A percentile compares a stretch with the other conserved stretches of the same genome.
phyloP scores from a whole-genome alignment of 2,113 vertebrate genomes.

The Seriola quinqueradiata region DNA sequence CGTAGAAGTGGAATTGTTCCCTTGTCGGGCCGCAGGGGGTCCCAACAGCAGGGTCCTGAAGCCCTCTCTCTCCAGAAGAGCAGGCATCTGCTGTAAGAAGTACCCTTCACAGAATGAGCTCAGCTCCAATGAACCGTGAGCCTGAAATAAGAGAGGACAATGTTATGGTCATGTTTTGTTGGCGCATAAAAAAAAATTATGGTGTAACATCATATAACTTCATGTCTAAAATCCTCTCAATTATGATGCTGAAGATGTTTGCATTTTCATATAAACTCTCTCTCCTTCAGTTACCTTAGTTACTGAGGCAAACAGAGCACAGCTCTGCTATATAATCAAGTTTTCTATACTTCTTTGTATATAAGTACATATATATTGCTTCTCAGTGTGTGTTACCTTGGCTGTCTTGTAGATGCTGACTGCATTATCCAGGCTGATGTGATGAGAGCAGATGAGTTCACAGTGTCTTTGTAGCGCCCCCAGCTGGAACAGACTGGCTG shows the following conservation, averaged over 20 bases:
- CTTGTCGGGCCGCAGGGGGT: constrained; percentile 82
- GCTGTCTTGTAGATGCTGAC: constrained; percentile 94
- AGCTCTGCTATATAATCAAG: background rate
- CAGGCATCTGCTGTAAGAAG: constrained; percentile 95
- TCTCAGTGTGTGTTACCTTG: constrained; percentile 85
- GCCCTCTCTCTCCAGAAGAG: constrained; percentile 90
- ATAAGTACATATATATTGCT: too few species aligned
- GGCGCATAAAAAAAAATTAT: background rate
- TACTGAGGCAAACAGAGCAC: background rate
- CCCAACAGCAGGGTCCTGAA: constrained; percentile 91
- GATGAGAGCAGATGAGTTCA: constrained; percentile 92
- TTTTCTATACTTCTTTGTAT: background rate
- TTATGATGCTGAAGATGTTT: background rate
- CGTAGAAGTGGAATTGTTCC: constrained; percentile 52
- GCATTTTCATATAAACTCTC: background rate
- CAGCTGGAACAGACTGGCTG: constrained; percentile 93
- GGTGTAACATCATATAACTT: background rate
- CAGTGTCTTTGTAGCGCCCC: constrained; percentile 93
- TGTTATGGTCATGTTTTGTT: background rate
- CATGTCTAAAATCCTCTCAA: background rate
- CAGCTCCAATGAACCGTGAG: constrained; percentile 90
- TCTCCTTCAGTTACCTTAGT: background rate
- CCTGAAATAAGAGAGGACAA: constrained; percentile 76
- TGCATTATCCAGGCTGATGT: constrained; percentile 90
- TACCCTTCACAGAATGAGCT: constrained; percentile 92